Conservation (phyloP, 1,140 invertebrate species). For the Armadillidium nasatum region DNA sequence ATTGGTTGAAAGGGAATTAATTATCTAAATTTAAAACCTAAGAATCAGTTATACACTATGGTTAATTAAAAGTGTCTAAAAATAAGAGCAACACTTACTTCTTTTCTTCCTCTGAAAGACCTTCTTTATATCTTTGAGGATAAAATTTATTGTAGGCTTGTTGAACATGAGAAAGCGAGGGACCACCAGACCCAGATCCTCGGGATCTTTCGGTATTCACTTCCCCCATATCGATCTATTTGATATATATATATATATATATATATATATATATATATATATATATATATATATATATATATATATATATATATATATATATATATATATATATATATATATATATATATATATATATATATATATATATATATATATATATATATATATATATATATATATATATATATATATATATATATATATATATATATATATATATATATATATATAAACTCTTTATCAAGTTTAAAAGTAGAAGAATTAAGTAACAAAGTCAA, state of each 20-base stretch:
- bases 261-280: slow-evolving; percentile 23
- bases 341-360: background rate
- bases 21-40: no score
- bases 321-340: background rate
- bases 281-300: background rate
- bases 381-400: slow-evolving; percentile 9
- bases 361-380: background rate
- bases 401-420: no score
- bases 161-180: slow-evolving; percentile 59
- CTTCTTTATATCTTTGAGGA: slow-evolving; percentile 76
- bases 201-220: slow-evolving; percentile 59
- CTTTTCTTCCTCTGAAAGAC: slow-evolving; percentile 68
- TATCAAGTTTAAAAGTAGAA: no score
- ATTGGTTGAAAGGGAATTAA: no score
- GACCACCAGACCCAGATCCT: slow-evolving; percentile 55
- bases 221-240: slow-evolving; percentile 64
- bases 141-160: slow-evolving; percentile 84
- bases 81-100: slow-evolving; percentile 53
- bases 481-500: no score
- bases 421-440: no score
- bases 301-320: background rate
- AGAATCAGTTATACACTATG: no score
- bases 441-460: no score
- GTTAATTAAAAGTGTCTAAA: no score
- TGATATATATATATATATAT: slow-evolving; percentile 48